Evolutionary conservation across 2,888 invertebrate genomes (phyloP).

Genomic region (Disparrhopalites patrizii): DNA sequence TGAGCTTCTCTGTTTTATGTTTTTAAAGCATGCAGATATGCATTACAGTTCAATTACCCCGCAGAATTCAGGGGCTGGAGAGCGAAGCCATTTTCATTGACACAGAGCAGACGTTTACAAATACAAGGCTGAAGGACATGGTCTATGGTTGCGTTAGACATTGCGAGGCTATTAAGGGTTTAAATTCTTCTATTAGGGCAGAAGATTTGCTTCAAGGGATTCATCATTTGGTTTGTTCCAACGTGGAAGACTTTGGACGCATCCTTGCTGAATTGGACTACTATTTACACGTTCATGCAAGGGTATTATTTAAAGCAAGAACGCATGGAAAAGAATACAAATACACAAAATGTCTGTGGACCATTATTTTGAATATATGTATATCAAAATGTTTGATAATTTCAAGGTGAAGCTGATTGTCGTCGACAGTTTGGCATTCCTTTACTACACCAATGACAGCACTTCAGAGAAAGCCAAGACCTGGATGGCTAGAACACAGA

Average conservation of each 20-base stretch:
- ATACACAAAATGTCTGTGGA: background rate
- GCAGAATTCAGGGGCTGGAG: constrained; percentile 27
- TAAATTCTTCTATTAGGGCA: background rate
- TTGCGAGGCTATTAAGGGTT: constrained; percentile 25
- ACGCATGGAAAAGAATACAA: background rate
- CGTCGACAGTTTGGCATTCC: constrained; percentile 40
- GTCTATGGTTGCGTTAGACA: constrained; percentile 30
- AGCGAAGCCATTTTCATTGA: constrained; percentile 41
- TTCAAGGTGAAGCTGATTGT: constrained; percentile 33
- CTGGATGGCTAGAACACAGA: constrained; percentile 19
- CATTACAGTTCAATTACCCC: constrained; percentile 20
- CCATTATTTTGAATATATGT: background rate
- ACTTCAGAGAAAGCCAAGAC: constrained; percentile 10
- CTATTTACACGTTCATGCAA: background rate
- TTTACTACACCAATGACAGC: constrained; percentile 29
- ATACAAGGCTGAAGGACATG: constrained; percentile 31
- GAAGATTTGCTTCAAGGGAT: constrained; percentile 6
- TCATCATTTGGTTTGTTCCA: constrained; percentile 5
- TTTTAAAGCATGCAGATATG: constrained; percentile 19
- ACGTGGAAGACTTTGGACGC: background rate
- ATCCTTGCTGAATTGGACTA: constrained; percentile 12
- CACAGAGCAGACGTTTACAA: constrained; percentile 39
- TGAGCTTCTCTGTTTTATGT: too few species aligned
- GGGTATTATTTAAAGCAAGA: too few species aligned
- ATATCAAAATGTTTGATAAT: background rate